Conservation (phyloP, 2,797 vertebrate species). For the Pristis pectinata region DNA sequence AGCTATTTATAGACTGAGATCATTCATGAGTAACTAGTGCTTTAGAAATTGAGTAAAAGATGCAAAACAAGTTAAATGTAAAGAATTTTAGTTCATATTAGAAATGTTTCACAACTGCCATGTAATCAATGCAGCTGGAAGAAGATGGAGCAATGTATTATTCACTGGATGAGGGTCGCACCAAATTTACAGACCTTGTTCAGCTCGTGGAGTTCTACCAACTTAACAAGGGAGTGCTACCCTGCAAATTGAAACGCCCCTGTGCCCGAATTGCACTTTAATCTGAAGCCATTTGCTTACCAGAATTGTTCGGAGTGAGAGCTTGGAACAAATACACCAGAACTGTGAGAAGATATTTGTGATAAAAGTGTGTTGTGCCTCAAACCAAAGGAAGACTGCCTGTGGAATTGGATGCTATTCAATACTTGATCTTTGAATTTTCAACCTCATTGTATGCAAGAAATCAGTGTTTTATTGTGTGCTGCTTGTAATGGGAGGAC, state of each 20-base stretch:
- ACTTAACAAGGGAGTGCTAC: constrained; percentile 86
- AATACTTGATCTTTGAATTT: background rate
- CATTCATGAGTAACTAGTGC: background rate
- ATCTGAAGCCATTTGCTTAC: constrained; percentile 44
- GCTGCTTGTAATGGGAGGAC: constrained; percentile 1
- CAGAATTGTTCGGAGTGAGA: constrained; percentile 33
- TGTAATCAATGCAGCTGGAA: constrained; percentile 65
- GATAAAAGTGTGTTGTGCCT: constrained; percentile 39
- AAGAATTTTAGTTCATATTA: background rate
- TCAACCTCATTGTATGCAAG: background rate
- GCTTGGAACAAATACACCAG: constrained; percentile 46
- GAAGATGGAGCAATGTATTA: constrained; percentile 82
- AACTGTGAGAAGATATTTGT: constrained; percentile 57
- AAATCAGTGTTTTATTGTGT: constrained; percentile 16
- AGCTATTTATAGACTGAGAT: no score
- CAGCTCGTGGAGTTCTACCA: constrained; percentile 97
- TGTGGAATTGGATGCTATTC: background rate
- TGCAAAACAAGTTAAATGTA: background rate
- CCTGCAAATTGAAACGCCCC: constrained; percentile 91
- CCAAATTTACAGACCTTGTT: constrained; percentile 88
- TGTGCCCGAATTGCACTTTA: constrained; percentile 79
- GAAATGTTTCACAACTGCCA: constrained; percentile 13
- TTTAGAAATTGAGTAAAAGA: constrained; percentile 38
- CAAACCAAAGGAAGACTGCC: constrained; percentile 30
- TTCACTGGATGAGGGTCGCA: constrained; percentile 88